Conservation (phyloP, 1,140 invertebrate genomes). For the Zaprionus capensis region DNA sequence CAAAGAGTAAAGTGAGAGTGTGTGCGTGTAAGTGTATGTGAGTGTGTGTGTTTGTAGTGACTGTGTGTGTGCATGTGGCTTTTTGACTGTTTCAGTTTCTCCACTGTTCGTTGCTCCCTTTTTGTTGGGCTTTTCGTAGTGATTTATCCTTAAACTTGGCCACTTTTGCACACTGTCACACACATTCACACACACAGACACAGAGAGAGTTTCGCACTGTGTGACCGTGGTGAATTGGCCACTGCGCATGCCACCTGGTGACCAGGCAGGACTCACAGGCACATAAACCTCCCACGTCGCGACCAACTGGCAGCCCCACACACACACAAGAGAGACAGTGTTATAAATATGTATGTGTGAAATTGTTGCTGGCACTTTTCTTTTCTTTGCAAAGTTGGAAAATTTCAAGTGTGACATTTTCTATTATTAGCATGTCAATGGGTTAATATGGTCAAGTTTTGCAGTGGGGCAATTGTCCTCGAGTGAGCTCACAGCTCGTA, state of each 20-base stretch:
- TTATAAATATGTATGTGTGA: conserved; percentile 2
- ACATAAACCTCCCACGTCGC: conserved; percentile 62
- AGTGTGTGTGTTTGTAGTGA: background rate
- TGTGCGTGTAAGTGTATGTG: background rate
- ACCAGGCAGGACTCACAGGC: conserved; percentile 58
- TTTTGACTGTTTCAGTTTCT: conserved; percentile 5
- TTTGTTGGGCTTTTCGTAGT: conserved; percentile 45
- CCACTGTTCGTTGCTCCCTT: conserved; percentile 21
- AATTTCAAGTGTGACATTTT: conserved; percentile 59
- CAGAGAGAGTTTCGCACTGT: conserved; percentile 9
- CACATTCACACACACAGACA: background rate
- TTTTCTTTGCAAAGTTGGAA: conserved; percentile 48
- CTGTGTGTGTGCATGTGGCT: conserved; percentile 7
- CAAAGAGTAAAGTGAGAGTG: background rate
- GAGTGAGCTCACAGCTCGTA: conserved; percentile 20
- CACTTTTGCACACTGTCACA: conserved; percentile 47
- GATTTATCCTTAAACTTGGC: conserved; percentile 81
- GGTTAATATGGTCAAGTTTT: conserved; percentile 61
- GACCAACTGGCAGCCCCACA: conserved; percentile 16
- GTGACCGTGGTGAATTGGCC: conserved; percentile 53
- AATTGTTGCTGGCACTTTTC: conserved; percentile 28
- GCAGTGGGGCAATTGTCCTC: conserved; percentile 50
- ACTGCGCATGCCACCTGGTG: conserved; percentile 66
- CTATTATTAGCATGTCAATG: conserved; percentile 62
- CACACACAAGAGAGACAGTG: background rate